Percentiles rank a stretch among this genome's conserved stretches.
These are phyloP conservation scores for Diprion similis DNA, from an alignment of 1,140 invertebrate species.

Conservation along the genomic window DNA sequence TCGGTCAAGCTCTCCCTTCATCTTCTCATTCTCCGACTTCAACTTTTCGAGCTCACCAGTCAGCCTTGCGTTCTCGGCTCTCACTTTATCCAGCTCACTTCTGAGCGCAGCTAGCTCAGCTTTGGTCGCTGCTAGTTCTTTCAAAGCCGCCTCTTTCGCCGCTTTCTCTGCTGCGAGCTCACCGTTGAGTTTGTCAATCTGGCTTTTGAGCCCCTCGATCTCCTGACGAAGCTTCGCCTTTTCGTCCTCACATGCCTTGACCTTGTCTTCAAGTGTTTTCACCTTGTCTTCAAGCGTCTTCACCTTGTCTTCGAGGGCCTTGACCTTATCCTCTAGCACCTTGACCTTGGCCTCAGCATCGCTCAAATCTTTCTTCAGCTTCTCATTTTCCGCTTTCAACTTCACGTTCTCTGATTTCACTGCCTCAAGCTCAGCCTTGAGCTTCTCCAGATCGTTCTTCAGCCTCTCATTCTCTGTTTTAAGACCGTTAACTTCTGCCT, in stretches of 20 bases:
- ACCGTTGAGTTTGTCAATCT: conserved; percentile 23
- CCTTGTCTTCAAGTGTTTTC: conserved; percentile 20
- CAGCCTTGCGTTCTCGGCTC: conserved; percentile 26
- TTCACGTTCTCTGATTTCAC: conserved; percentile 20
- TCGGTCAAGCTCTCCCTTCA: conserved; percentile 13
- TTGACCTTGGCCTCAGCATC: conserved; percentile 21
- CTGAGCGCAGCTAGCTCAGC: conserved; percentile 35
- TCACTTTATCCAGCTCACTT: conserved; percentile 25
- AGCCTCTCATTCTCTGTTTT: conserved; percentile 13
- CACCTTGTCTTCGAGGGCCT: conserved; percentile 24
- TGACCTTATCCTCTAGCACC: conserved; percentile 22
- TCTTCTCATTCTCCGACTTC: conserved; percentile 14
- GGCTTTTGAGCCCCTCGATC: conserved; percentile 22
- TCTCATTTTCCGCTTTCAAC: conserved; percentile 25
- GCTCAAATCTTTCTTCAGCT: conserved; percentile 21
- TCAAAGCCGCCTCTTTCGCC: conserved; percentile 17
- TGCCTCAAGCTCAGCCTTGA: conserved; percentile 16
- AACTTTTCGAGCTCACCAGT: conserved; percentile 18
- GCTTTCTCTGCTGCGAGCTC: conserved; percentile 22
- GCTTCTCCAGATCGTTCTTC: conserved; percentile 9
- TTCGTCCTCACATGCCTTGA: conserved; percentile 22
- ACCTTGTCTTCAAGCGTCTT: conserved; percentile 20
- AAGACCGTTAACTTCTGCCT: conserved; percentile 9
- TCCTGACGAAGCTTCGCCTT: conserved; percentile 17
- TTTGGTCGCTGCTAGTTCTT: conserved; percentile 37